These are phyloP conservation scores for Ameiurus melas DNA, from an alignment of 2,113 vertebrate species.

Conservation along the genomic window DNA sequence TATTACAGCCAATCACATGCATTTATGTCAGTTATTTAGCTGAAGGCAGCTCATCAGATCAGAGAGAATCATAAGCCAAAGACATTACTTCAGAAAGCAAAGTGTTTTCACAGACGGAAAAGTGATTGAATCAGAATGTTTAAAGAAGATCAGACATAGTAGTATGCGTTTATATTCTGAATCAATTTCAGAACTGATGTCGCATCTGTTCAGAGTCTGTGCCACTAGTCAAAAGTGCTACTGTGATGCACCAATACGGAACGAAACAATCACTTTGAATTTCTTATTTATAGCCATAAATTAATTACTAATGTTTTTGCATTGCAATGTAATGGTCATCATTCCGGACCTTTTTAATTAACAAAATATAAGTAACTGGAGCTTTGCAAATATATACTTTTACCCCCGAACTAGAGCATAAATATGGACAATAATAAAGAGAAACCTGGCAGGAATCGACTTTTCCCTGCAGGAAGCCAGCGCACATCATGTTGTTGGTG, in stretches of 20 bases:
- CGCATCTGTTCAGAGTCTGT: background rate
- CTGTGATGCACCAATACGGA: background rate
- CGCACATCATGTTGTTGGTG: constrained; percentile 90
- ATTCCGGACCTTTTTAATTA: background rate
- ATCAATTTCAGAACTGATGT: background rate
- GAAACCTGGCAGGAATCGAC: constrained; percentile 94
- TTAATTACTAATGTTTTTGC: background rate
- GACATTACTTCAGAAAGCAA: background rate
- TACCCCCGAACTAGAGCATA: background rate
- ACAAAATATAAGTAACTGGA: background rate
- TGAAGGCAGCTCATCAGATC: background rate
- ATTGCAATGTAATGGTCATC: background rate
- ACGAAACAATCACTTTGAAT: background rate
- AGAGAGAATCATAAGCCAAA: background rate
- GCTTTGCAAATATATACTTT: background rate
- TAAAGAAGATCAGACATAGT: background rate
- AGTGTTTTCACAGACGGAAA: background rate
- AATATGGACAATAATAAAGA: constrained; percentile 17
- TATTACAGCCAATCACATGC: background rate
- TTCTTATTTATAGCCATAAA: background rate
- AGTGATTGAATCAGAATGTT: background rate
- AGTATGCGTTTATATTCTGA: background rate
- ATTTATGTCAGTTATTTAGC: background rate
- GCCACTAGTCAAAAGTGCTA: background rate
- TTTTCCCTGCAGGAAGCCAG: constrained; percentile 90